A percentile compares a stretch with the other conserved stretches of the same genome.
These are phyloP conservation scores for Watsonalla binaria DNA, from an alignment of 2,888 invertebrate species.

Conservation along the genomic window DNA sequence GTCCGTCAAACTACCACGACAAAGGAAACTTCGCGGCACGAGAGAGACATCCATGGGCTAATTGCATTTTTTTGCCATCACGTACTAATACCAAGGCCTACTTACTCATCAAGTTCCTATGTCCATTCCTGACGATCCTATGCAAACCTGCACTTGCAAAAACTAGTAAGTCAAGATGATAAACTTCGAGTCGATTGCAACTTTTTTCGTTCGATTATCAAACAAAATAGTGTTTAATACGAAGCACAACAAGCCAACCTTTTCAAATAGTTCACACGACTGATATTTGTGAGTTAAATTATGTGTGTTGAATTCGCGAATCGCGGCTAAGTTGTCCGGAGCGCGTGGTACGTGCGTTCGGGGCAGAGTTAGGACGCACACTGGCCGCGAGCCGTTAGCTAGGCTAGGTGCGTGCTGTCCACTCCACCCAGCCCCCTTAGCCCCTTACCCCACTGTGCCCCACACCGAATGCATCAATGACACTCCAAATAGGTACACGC, in stretches of 20 bases:
- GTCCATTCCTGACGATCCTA: constrained; percentile 65
- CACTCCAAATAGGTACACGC: constrained; percentile 65
- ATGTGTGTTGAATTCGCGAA: constrained; percentile 52
- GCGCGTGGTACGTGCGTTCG: constrained; percentile 61
- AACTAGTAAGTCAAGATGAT: constrained; percentile 57
- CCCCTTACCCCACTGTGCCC: constrained; percentile 51
- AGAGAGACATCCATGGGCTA: constrained; percentile 59
- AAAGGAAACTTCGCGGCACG: constrained; percentile 66
- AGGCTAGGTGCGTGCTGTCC: constrained; percentile 34
- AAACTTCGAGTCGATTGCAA: constrained; percentile 49
- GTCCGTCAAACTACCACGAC: constrained; percentile 59
- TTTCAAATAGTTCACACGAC: constrained; percentile 32
- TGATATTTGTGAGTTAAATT: constrained; percentile 28
- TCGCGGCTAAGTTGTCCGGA: constrained; percentile 64
- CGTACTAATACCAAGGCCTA: constrained; percentile 71
- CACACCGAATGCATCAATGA: constrained; percentile 78
- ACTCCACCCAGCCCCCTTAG: constrained; percentile 50
- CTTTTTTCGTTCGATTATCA: constrained; percentile 23
- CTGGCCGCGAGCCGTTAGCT: constrained; percentile 32
- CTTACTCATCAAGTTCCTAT: constrained; percentile 72
- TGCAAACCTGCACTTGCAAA: constrained; percentile 63
- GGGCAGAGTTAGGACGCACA: constrained; percentile 68
- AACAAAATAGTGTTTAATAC: constrained; percentile 22
- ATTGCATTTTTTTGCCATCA: constrained; percentile 71
- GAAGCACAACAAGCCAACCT: constrained; percentile 63